Base-by-base conservation (phyloP, 2,797 vertebrate genomes). In the Ptychobarbus kaznakovi region DNA sequence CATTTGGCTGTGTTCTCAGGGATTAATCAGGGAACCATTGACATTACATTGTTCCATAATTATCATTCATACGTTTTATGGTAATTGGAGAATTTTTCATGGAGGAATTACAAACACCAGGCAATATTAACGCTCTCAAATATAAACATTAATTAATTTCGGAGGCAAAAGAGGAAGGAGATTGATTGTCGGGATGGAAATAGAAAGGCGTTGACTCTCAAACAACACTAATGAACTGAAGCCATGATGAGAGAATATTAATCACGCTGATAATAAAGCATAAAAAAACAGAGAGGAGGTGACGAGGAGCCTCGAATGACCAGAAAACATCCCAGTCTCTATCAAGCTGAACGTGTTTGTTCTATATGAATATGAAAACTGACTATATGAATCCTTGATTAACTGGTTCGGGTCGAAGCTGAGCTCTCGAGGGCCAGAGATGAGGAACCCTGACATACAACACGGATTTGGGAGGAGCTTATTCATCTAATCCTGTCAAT, bases 21-120 rank as follows among this genome's bases (percentile, higher is more conserved):
- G 93, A 95, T 95, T 95, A 95, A 95, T 95, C 94, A 95, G 89
- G 88, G 89, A 89, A 92, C 92, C 95, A 94, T 94, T 95, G 95
- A 95, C 93, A 94, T 94, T 94, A 92, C 93, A 95, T 94, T 93
- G 91, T 93, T 93, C 91, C 90, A 93, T 92, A 94, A 94, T 96
- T 94, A 95, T 94, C 94, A 94, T 95, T 95, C 92, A 94, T 94
- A 94, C 84, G 81, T 93, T 94, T 93, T 92, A 94, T 94, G 93
- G 90, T 95, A 95, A 95, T 95, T 93, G 93, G 91, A 44, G 89
- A 89, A 82, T 94, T 93, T 93, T 94, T 91, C 93, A 92, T 87
- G 66, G 90, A 92, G 91, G 90, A 94, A 95, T 94, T 92, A 94
- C 92, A 90, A 92, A 93, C 92, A 91, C 88, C 89, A 91, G 91